Evolutionary conservation across 2,797 vertebrate species (phyloP), one percentile per base, ranked within the genome.

Genomic region (Oreochromis mossambicus): DNA sequence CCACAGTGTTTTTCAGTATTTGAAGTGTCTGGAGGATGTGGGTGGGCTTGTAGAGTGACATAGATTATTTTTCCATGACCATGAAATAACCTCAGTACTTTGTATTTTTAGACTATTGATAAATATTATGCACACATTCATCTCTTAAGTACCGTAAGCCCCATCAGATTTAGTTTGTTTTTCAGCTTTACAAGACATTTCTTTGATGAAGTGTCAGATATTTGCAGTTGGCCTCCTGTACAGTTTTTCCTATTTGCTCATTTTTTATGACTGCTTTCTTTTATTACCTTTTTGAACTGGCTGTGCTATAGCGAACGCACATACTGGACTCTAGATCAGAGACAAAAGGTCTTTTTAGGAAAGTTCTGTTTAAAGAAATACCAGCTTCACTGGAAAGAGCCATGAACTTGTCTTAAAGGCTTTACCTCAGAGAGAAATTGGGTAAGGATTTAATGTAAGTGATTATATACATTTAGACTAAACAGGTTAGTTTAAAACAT

Each of bases 31-130:
- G 75, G 83, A 79, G 83, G 79, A 79, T 56, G 43, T 26, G 48
- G 46, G 73, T 52, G 81, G 79, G 38, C 77, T 78, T 66, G 58
- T 63, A 51, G 55, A 82, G 79, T 86, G 83, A 89, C 90, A 91
- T 56, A 24, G 86, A 90, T 93, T 90, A 73, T 94, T 94, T 92
- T 95, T 92, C 87, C 92, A 91, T 94, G 92, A 90, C 88, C 90
- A 87, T 24, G 14, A 87, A 83, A 89, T 93, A 90, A 93, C 92
- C 87, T 92, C 88, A 84, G 73, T 50, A 3, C 63, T 78, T 80
- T 91, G 88, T 90, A 54, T 91, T 92, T 88, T 79, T 63, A 86
- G 91, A 91, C 92, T 79, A 83, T 90, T 87, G 88, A 93, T 94
- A 91, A 91, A 94, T 91, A 92, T 93, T 91, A 78, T 90, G 88